Evolutionary conservation across 92 coral and sea anemone genomes (phyloP), one percentile per base, ranked within the genome.

Genomic region (Palythoa grandis): DNA sequence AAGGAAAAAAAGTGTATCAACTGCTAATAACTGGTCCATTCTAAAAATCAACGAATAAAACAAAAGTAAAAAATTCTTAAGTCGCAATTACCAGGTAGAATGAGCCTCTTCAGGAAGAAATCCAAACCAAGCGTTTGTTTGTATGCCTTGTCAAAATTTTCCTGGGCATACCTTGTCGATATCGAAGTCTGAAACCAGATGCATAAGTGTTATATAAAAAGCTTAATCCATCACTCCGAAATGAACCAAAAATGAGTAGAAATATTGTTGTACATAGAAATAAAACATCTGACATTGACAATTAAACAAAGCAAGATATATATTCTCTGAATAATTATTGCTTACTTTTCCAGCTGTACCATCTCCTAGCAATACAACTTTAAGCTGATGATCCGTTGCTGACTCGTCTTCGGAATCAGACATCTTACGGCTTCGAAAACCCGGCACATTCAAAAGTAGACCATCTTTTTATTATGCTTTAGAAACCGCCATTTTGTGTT

Each of bases 321-420:
- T 0, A 19, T 11, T 7, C 23, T 56, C 7, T n/a, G 9, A 43
- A 43, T 43, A 72, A 15, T 15, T 29, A 16, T 29, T 40, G 65
- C 91, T 88, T 83, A 96, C 99, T 86, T 96, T 94, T 52, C 99
- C 99, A 24, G 99, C 92, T 40, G 99, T 95, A 69, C 99, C 99
- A 80, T 96, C 99, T 74, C 99, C 99, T 68, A 96, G 83, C 66
- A 96, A 87, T 70, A 96, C 99, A 73, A 96, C 86, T 88, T 96
- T 96, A n/a, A 96, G 89, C 76, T 96, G 99, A 84, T 95, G 99
- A 54, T 95, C 99, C 58, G 94, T 90, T 76, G 99, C 43, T 20
- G 93, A 68, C 78, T 96, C 98, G 16, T 96, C 99, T 76, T 96
- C 99, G 68, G 99, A 96, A 79, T 96, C 99, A 72, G 98, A 87